phyloP scores from a whole-genome alignment of 2,888 invertebrate genomes.

The Lasioglossum oenotherae region DNA sequence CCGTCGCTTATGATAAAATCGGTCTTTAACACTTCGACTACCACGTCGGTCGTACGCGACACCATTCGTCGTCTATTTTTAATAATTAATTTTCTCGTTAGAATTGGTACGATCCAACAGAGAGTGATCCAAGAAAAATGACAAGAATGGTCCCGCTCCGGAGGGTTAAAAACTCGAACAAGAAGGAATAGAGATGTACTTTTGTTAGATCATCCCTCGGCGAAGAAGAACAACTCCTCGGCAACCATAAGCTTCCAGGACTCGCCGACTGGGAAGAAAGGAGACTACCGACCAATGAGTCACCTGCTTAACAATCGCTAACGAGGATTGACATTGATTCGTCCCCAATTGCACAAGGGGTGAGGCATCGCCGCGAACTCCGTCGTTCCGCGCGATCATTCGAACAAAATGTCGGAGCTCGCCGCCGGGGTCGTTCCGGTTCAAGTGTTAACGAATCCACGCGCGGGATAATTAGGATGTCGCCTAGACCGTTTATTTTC shows the following conservation, averaged over 20 bases:
- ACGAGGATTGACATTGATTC: constrained; percentile 21
- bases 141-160: too few species aligned
- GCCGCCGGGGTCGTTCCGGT: constrained; percentile 34
- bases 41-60: neutral
- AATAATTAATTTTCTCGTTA: neutral
- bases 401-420: constrained; percentile 26
- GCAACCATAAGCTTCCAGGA: neutral
- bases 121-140: too few species aligned
- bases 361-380: neutral
- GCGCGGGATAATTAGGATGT: constrained; percentile 37
- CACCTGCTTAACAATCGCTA: constrained; percentile 10
- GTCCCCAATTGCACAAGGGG: constrained; percentile 11
- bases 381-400: neutral
- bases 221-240: neutral
- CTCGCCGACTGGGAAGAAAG: neutral
- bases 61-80: neutral
- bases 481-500: constrained; percentile 47
- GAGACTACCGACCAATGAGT: neutral
- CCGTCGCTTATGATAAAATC: neutral
- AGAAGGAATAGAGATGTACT: neutral
- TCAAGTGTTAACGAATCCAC: constrained; percentile 32
- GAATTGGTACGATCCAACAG: too few species aligned
- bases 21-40: neutral
- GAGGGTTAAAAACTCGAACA: too few species aligned
- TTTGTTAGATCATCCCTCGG: neutral